Conservation (phyloP, 2,888 invertebrate genomes). For the Anorthoa munda region DNA sequence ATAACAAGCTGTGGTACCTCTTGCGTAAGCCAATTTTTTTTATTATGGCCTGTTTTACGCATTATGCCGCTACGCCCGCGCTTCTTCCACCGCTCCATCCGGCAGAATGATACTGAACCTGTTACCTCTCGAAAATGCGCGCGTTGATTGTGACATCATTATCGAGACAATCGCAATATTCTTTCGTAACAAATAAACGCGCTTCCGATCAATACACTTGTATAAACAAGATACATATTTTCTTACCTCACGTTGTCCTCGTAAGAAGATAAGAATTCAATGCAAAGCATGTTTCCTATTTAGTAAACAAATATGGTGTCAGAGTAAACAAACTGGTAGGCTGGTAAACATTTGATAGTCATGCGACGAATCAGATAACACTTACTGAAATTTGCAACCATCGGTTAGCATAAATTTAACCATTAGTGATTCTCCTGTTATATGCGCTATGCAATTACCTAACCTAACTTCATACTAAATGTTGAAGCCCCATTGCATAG, state of each 20-base stretch:
- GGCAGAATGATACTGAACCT: too few species aligned
- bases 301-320: conserved; percentile 33
- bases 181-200: conserved; percentile 1
- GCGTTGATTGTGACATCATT: too few species aligned
- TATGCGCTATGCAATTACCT: not conserved
- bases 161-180: not conserved
- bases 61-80: too few species aligned
- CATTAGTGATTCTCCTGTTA: too few species aligned
- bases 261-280: conserved; percentile 1
- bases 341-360: conserved; percentile 14
- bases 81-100: too few species aligned
- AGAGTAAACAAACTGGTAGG: conserved; percentile 21
- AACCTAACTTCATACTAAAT: not conserved
- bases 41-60: too few species aligned
- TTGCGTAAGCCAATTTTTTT: not conserved
- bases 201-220: not conserved
- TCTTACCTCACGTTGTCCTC: not conserved
- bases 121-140: too few species aligned
- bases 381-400: too few species aligned
- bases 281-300: conserved; percentile 20
- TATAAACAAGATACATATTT: conserved; percentile 7
- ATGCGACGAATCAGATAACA: conserved; percentile 21
- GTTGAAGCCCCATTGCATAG: not conserved
- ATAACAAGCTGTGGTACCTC: not conserved
- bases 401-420: too few species aligned